Conservation (phyloP, 2,888 invertebrate species). For the Stenodera caucasica region DNA sequence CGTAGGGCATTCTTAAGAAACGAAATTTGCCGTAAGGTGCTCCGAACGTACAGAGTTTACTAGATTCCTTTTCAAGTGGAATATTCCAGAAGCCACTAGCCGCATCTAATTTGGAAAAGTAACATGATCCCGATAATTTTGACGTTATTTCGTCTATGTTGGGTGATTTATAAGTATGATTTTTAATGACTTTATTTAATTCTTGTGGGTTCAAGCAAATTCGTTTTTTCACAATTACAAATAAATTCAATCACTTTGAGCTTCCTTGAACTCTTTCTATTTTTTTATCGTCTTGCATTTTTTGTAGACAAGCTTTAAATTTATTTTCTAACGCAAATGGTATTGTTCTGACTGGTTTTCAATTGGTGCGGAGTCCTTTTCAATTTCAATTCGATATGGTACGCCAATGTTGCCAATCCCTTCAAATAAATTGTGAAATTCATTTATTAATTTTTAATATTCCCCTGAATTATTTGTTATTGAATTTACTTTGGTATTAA, state of each 20-base stretch:
- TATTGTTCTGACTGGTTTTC: constrained; percentile 19
- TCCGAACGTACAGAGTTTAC: too few species aligned
- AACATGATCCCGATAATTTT: constrained; percentile 12
- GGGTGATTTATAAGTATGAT: constrained; percentile 10
- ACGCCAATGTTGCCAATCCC: constrained; percentile 18
- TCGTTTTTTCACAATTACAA: constrained; percentile 14
- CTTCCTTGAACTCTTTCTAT: constrained; percentile 16
- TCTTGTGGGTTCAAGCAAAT: constrained; percentile 3
- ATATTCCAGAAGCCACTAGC: too few species aligned
- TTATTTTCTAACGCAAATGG: constrained; percentile 13
- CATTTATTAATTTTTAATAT: constrained; percentile 19
- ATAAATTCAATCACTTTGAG: constrained; percentile 19
- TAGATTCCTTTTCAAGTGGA: too few species aligned
- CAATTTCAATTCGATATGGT: constrained; percentile 21
- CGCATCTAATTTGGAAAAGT: constrained; percentile 17
- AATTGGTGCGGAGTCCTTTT: constrained; percentile 8
- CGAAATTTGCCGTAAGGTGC: not conserved
- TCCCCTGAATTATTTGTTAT: too few species aligned
- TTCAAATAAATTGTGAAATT: constrained; percentile 13
- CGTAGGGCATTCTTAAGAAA: not conserved
- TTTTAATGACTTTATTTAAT: constrained; percentile 6
- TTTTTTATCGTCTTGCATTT: constrained; percentile 13
- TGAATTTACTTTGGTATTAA: too few species aligned
- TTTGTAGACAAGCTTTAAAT: constrained; percentile 16
- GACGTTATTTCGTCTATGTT: constrained; percentile 14